Evolutionary conservation across 2,797 vertebrate species (phyloP), one percentile per base, ranked within the genome.

Genomic region (Tinamus major): DNA sequence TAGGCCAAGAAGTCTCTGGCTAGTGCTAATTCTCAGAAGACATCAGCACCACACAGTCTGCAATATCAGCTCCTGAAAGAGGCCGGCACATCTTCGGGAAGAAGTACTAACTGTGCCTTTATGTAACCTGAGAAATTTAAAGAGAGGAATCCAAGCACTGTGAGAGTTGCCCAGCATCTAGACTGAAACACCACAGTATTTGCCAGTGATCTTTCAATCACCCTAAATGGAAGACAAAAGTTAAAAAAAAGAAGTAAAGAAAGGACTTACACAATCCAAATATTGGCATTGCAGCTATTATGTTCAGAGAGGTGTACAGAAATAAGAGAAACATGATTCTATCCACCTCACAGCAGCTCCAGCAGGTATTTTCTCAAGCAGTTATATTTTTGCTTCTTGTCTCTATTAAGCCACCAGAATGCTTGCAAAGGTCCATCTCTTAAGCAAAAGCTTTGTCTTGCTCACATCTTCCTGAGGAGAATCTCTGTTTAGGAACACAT

Each of bases 251-350:
- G 29, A 83, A 93, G 83, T 48, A 85, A 85, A 88, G 35, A 82
- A 70, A 78, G 13, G 31, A 39, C 23, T 92, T 74, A 24, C 1
- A 61, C 35, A 94, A 95, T 65, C 55, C 92, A 88, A 96, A 89
- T 76, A 89, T 1, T 81, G 58, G 44, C 74, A 81, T 24, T 86
- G 63, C 29, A 79, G 56, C 41, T 87, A 42, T 23, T 70, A 29
- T 14, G 68, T 70, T 67, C 21, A 33, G 44, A 67, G 14, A 26
- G 15, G 23, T 46, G 31, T 46, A 67, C 23, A 67, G 21, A 48
- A 48, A 46, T 67, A 67, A 67, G 21, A 67, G 21, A 94, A 92
- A 79, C 18, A 37, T 12, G 35, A 61, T 55, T 31, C 27, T 31
- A 11, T 29, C 37, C 51, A 18, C 31, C 49, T 58, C 2, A 1